Conservation (phyloP, 1,140 invertebrate genomes). For the Lysiphlebus fabarum region DNA sequence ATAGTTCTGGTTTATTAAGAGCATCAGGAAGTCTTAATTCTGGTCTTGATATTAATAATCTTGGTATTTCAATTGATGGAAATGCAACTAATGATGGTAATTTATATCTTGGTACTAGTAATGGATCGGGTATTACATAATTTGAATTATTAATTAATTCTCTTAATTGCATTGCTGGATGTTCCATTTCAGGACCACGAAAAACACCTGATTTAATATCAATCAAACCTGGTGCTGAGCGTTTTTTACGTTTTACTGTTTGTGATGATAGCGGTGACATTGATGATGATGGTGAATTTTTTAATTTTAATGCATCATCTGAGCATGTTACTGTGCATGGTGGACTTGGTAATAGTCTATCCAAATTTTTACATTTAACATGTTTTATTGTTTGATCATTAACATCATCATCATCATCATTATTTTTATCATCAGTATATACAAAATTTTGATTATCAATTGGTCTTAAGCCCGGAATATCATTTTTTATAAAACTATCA, state of each 20-base stretch:
- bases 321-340: conserved; percentile 52
- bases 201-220: conserved; percentile 14
- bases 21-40: conserved; percentile 70
- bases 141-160: conserved; percentile 67
- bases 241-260: background rate
- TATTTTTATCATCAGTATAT: background rate
- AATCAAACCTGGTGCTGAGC: conserved; percentile 16
- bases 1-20: conserved; percentile 66
- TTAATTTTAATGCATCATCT: conserved; percentile 37
- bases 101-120: conserved; percentile 73
- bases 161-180: conserved; percentile 68
- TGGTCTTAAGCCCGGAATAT: background rate
- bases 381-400: background rate
- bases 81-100: conserved; percentile 67
- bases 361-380: conserved; percentile 25
- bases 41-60: conserved; percentile 65
- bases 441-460: conserved; percentile 11
- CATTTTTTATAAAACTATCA: conserved; percentile 1
- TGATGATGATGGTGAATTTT: background rate
- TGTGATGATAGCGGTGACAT: background rate
- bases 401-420: too few relatives aligned
- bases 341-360: conserved; percentile 47
- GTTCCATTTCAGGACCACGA: conserved; percentile 25
- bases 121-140: conserved; percentile 73
- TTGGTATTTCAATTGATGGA: conserved; percentile 73